Percentiles rank a stretch among this genome's conserved stretches.
These are phyloP conservation scores for Tachysurus vachellii DNA, from an alignment of 2,113 vertebrate species.

Conservation along the genomic window DNA sequence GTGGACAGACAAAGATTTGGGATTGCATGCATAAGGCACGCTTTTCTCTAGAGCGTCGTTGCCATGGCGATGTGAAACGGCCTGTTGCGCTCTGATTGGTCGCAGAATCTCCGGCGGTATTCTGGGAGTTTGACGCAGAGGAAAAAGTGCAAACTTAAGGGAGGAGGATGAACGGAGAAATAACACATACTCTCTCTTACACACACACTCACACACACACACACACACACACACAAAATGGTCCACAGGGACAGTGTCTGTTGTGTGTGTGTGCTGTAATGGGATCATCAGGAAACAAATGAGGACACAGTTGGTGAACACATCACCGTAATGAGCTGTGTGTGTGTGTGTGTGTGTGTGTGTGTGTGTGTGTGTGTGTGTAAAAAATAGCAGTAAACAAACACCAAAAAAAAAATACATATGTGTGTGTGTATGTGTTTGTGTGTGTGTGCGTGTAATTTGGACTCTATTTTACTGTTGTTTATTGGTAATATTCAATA, in stretches of 20 bases:
- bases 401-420: background rate
- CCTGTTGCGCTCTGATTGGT: constrained; percentile 49
- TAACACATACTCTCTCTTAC: background rate
- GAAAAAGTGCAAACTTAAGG: background rate
- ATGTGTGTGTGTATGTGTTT: no score
- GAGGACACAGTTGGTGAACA: constrained; percentile 33
- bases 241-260: background rate
- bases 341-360: constrained; percentile 16
- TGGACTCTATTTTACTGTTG: no score
- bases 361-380: constrained; percentile 7
- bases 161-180: background rate
- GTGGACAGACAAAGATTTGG: constrained; percentile 17
- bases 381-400: no score
- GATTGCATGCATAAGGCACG: constrained; percentile 35
- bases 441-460: no score
- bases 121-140: constrained; percentile 40
- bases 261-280: constrained; percentile 4
- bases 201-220: background rate
- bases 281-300: constrained; percentile 42
- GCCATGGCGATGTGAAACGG: constrained; percentile 51
- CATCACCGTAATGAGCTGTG: background rate
- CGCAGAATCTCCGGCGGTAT: constrained; percentile 42
- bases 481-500: no score
- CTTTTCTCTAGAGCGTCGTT: constrained; percentile 54
- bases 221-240: constrained; percentile 30